phyloP scores from a whole-genome alignment of 2,888 invertebrate genomes.

The Rhynchonema sp. region DNA sequence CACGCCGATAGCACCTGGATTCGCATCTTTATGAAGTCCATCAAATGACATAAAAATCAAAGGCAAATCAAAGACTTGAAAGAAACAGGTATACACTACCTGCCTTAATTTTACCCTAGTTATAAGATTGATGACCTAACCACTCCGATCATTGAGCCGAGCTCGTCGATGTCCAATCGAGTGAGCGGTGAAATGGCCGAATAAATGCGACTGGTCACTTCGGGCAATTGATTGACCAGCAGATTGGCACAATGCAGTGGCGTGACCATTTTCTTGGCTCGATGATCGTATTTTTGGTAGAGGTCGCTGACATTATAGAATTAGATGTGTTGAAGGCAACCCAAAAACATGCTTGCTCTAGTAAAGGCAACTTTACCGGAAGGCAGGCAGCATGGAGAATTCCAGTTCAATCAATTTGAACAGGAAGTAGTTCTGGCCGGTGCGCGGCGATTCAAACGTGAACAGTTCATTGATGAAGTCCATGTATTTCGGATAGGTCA shows the following conservation, averaged over 20 bases:
- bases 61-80: too few species aligned
- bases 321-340: not conserved
- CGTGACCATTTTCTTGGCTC: not conserved
- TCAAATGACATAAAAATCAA: not conserved
- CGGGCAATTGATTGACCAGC: not conserved
- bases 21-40: too few species aligned
- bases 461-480: not conserved
- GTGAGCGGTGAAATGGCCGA: not conserved
- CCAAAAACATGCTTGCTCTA: not conserved
- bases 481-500: not conserved
- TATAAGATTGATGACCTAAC: too few species aligned
- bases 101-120: too few species aligned
- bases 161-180: not conserved
- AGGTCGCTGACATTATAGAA: not conserved
- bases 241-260: not conserved
- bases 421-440: not conserved
- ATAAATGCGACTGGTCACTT: not conserved
- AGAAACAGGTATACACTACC: too few species aligned
- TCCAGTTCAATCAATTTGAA: not conserved
- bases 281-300: not conserved
- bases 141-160: not conserved
- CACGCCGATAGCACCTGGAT: not conserved
- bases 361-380: not conserved
- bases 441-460: not conserved
- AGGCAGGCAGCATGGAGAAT: not conserved